Evolutionary conservation across 2,113 vertebrate species (phyloP).

Genomic region (Numenius arquata): DNA sequence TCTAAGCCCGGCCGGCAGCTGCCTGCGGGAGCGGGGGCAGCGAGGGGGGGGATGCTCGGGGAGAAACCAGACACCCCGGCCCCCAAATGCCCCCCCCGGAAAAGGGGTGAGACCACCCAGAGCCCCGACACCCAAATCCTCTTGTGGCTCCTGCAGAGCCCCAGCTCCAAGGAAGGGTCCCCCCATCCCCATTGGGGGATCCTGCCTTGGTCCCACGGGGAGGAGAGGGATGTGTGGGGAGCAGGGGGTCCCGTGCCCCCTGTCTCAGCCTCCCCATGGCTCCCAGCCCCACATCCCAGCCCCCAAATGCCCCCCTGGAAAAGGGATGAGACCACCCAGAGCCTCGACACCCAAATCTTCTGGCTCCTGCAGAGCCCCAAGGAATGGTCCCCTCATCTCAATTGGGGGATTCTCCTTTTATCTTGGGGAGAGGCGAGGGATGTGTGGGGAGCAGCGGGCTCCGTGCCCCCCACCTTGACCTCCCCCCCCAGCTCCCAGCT

Average conservation of each 20-base stretch:
- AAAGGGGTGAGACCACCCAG: background rate
- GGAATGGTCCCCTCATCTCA: too few species aligned
- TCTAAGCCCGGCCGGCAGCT: background rate
- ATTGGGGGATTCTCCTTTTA: too few species aligned
- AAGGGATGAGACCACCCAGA: too few species aligned
- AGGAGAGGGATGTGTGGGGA: background rate
- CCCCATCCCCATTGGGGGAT: background rate
- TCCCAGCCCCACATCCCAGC: too few species aligned
- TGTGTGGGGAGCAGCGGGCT: too few species aligned
- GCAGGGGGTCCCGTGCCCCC: background rate
- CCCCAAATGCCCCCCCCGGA: background rate
- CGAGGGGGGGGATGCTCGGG: background rate
- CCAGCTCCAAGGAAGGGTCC: background rate
- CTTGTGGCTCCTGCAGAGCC: background rate
- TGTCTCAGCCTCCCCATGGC: accelerated
- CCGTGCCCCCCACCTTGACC: background rate
- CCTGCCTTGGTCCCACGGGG: background rate
- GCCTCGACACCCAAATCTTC: too few species aligned
- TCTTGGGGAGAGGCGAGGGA: too few species aligned
- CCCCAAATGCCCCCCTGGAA: background rate
- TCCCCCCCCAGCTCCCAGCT: accelerated
- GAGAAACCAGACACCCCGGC: background rate
- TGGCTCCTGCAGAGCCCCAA: too few species aligned
- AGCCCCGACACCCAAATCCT: background rate
- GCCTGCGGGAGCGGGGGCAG: background rate